A percentile compares a stretch with the other conserved stretches of the same genome.
These are phyloP conservation scores for Graptemys geographica DNA, from an alignment of 2,797 vertebrate genomes.

Conservation along the genomic window DNA sequence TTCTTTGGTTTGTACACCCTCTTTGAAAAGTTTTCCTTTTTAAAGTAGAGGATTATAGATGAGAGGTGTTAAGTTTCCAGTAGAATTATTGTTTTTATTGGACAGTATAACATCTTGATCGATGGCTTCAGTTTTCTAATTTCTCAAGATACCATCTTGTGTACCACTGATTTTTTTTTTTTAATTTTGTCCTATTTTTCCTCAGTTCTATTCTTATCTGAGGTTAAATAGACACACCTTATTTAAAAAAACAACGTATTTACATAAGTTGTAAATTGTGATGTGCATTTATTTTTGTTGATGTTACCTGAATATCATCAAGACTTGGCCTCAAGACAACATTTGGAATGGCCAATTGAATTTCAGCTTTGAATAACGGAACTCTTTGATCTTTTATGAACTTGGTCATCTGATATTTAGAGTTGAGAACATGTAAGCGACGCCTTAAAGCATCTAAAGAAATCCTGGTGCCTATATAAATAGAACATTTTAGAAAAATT, in stretches of 20 bases:
- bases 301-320: conserved; percentile 86
- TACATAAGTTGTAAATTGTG: neutral
- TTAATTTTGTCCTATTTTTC: neutral
- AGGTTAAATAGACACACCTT: neutral
- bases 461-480: conserved; percentile 81
- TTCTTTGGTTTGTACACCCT: neutral
- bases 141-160: neutral
- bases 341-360: conserved; percentile 86
- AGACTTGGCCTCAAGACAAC: conserved; percentile 85
- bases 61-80: neutral
- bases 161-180: neutral
- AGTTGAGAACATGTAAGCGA: conserved; percentile 74
- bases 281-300: neutral
- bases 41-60: neutral
- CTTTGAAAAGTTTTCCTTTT: neutral
- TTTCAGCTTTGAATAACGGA: conserved; percentile 83
- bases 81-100: neutral
- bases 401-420: conserved; percentile 67
- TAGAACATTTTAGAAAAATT: neutral
- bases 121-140: neutral
- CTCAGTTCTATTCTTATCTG: neutral
- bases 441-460: conserved; percentile 84
- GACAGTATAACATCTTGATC: neutral
- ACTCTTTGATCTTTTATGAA: conserved; percentile 23
- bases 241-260: neutral